Base-by-base conservation (phyloP, 35 echinoderm and acorn worm genomes). In the Strongylocentrotus purpuratus region DNA sequence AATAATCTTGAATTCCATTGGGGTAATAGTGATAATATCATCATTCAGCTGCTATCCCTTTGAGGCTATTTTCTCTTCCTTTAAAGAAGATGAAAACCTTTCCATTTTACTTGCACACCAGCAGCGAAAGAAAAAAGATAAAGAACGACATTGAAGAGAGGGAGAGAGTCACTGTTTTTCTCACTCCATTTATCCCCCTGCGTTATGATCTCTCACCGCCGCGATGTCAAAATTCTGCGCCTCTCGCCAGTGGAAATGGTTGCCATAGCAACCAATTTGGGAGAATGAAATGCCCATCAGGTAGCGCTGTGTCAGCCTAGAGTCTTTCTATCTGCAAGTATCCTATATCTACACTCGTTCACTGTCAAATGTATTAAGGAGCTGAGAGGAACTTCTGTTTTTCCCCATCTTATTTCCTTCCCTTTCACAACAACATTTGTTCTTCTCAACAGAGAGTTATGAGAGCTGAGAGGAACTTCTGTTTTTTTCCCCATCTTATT, bases 241-340 rank as follows among this genome's bases (percentile, higher is more conserved):
- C 65, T 78, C 65, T 18, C 28, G 65, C 25, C 22, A 78, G 65
- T 78, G 87, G 45, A 89, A 89, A 89, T 89, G 87, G 87, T 45
- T 89, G 87, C 87, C 33, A 89, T 89, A 46, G 87, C 87, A 89
- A 89, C 87, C 87, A 35, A 89, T 89, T 89, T 89, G 87, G 33
- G 87, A 46, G n/a, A 89, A 89, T 89, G 33, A 46, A 46, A 89
- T 89, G 87, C 87, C 87, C 87, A 45, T 45, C 87, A 89, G 87
- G 87, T 89, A 89, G 14, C 87, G 20, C 33, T 10, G 45, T 41
- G 87, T 89, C 11, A 13, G 87, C 33, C 33, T 5, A 28, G 87
- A 28, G 20, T 33, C 87, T 89, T 22, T 33, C 87, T 89, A 10
- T 89, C 87, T 89, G 33, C 86, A 87, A 35, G 10, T 10, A 10